These are phyloP conservation scores for Ariopsis seemanni DNA, from an alignment of 2,113 vertebrate species.

Conservation along the genomic window DNA sequence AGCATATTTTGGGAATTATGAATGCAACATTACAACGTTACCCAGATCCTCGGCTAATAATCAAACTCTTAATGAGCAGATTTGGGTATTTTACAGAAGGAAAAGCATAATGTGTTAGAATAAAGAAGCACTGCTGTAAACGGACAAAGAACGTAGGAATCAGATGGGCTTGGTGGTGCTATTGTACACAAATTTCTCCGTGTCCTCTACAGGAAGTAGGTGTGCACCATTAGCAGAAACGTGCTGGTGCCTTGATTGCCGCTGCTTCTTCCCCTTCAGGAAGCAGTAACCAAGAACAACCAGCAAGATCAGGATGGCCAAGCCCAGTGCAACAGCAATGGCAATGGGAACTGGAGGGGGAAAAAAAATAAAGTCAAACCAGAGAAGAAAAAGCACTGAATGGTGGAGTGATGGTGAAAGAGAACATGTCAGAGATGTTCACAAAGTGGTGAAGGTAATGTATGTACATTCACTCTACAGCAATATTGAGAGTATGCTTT, in stretches of 20 bases:
- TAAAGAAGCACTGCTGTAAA: neutral
- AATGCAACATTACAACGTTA: neutral
- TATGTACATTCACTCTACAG: neutral
- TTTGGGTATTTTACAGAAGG: neutral
- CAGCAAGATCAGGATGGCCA: slow-evolving; percentile 79
- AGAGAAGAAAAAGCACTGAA: neutral
- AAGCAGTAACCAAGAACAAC: slow-evolving; percentile 79
- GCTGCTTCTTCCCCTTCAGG: slow-evolving; percentile 75
- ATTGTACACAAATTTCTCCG: slow-evolving; percentile 85
- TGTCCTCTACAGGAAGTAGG: slow-evolving; percentile 75
- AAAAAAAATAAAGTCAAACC: slow-evolving; percentile 32
- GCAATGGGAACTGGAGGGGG: slow-evolving; percentile 62
- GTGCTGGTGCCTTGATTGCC: slow-evolving; percentile 65
- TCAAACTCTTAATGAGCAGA: neutral
- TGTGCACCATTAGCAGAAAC: slow-evolving; percentile 69
- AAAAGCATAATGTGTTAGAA: neutral
- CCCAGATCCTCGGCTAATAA: neutral
- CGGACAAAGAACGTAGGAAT: slow-evolving; percentile 48
- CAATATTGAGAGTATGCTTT: neutral
- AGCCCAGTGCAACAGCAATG: slow-evolving; percentile 72
- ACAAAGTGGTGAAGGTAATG: neutral
- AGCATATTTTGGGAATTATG: neutral
- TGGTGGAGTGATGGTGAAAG: neutral
- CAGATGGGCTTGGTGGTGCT: slow-evolving; percentile 88
- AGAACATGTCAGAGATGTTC: neutral